Evolutionary conservation across 2,888 invertebrate species (phyloP), one percentile per base, ranked within the genome.

Genomic region (Limenitis camilla): DNA sequence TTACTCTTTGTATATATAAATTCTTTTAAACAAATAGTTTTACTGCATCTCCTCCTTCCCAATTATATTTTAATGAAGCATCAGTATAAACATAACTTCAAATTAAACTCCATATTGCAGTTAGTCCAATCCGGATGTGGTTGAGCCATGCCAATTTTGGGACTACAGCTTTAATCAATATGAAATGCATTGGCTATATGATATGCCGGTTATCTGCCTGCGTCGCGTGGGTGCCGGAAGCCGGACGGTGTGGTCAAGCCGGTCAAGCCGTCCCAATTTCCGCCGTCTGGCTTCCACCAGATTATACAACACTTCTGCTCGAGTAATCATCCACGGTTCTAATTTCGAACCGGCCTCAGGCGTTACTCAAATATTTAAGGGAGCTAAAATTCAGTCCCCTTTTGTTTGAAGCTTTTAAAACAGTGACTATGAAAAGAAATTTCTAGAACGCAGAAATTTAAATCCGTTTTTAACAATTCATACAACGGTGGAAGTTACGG

Each of bases 191-290:
- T 28, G 40, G 9, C 19, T 11, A 40, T 51, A 51, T 51, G 39
- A 45, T 40, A 44, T 30, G 29, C 28, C 9, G 27, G 39, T n/a
- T 32, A 35, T 36, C 10, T 49, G 30, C 43, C 29, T 42, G 28
- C 10, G n/a, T 31, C 5, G 11, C n/a, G n/a, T n/a, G n/a, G n/a
- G n/a, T n/a, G n/a, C n/a, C n/a, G 28, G 30, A 44, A 35, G 44
- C 64, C 59, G 67, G 63, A 66, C 65, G 64, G 62, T 56, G 65
- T 62, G 69, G 69, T 65, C 66, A 64, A 69, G 69, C 71, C 66
- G 69, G 69, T 65, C 66, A 64, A 69, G 69, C 71, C 66, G 65
- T 65, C 66, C 72, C 78, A 79, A 80, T 81, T 78, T 80, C 80
- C 80, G 78, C 68, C 59, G 28, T 41, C 53, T 43, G 49, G 53